phyloP scores from a whole-genome alignment of 2,888 invertebrate species.

The Hyppa rectilinea region DNA sequence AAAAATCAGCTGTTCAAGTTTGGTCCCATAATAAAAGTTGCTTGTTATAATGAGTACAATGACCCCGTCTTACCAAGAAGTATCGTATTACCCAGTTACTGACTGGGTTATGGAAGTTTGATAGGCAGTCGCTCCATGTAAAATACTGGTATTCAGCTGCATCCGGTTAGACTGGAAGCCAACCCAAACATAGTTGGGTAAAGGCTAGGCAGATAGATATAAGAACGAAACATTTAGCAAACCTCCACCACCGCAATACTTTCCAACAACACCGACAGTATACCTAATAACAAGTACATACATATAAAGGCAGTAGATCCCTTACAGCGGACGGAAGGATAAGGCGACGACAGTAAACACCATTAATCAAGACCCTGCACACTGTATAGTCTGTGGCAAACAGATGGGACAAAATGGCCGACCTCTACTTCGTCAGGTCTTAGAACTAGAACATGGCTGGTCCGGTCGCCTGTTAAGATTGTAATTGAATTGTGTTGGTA shows the following conservation, averaged over 20 bases:
- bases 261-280: not conserved
- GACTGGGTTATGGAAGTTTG: no score
- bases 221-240: no score
- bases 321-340: constrained; percentile 44
- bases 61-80: not conserved
- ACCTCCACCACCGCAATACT: not conserved
- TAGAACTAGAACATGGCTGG: not conserved
- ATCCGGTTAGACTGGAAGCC: not conserved
- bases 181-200: not conserved
- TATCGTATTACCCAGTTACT: not conserved
- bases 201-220: not conserved
- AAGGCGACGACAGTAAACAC: constrained; percentile 45
- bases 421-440: constrained; percentile 4
- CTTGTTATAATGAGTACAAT: no score
- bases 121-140: not conserved
- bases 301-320: constrained; percentile 20
- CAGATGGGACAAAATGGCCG: constrained; percentile 56
- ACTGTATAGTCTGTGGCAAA: constrained; percentile 48
- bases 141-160: not conserved
- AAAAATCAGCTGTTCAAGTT: no score
- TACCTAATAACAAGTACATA: constrained; percentile 4
- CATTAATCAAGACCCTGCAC: constrained; percentile 59
- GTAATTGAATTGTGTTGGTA: constrained; percentile 11
- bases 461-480: not conserved
- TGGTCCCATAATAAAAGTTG: no score